Conservation (phyloP, 2,888 invertebrate species). For the Tyria jacobaeae region DNA sequence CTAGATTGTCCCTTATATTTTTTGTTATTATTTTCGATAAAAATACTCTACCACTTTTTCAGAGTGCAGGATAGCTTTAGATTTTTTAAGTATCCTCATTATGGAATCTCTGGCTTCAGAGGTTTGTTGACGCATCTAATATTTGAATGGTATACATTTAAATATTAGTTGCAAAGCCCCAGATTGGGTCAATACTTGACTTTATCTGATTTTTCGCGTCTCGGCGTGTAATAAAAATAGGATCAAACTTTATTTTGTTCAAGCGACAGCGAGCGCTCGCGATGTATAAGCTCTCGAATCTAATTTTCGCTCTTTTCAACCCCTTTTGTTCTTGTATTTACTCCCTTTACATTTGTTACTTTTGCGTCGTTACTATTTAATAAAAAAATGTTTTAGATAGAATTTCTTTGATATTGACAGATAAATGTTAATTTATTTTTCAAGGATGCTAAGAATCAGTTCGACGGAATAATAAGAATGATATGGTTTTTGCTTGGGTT, state of each 20-base stretch:
- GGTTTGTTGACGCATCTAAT: neutral
- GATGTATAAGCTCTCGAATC: conserved; percentile 70
- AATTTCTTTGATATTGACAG: conserved; percentile 6
- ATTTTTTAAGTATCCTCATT: neutral
- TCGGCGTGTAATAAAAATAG: conserved; percentile 61
- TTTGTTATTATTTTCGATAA: neutral
- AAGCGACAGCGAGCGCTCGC: conserved; percentile 60
- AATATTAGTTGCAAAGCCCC: conserved; percentile 17
- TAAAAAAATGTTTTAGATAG: conserved; percentile 26
- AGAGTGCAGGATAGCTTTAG: neutral
- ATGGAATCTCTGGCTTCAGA: neutral
- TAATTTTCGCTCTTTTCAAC: conserved; percentile 63
- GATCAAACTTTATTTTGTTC: conserved; percentile 70
- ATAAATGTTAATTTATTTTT: neutral
- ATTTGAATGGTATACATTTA: too few species aligned
- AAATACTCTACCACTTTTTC: neutral
- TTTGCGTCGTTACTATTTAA: conserved; percentile 31
- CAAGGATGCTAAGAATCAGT: neutral
- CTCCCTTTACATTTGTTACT: conserved; percentile 43
- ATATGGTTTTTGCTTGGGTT: too few species aligned
- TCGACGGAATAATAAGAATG: too few species aligned
- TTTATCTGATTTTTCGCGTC: conserved; percentile 44
- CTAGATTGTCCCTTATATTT: too few species aligned
- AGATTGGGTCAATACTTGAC: conserved; percentile 33
- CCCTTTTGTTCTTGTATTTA: conserved; percentile 48